Base-by-base conservation (phyloP, 2,888 invertebrate genomes). In the Dolichomitus sp. region DNA sequence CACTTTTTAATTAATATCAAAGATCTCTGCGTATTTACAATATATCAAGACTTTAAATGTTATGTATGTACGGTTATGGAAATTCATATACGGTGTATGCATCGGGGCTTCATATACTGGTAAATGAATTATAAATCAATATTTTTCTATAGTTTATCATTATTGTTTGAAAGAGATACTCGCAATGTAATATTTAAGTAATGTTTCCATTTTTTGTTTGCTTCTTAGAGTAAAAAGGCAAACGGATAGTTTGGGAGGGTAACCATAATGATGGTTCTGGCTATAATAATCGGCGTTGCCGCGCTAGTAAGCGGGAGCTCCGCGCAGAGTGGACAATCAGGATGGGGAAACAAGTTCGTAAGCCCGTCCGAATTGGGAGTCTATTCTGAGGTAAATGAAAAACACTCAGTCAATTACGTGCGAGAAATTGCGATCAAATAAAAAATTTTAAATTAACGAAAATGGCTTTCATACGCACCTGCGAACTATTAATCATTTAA, bases 331-430 rank as follows among this genome's bases (percentile, higher is more conserved):
- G n/a, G n/a, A n/a, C n/a, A n/a, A 27, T 9, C 48, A 63, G 59
- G 30, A 37, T 81, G 77, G 30, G 76, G 65, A 52, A 6, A 30
- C 2, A 88, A 84, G 78, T 79, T 72, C 72, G 27, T 61, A 40
- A 84, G 86, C 66, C 14, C 14, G 0, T 87, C 88, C n/a, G 4
- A 75, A 4, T 79, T 87, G 4, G 89, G 89, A 14, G n/a, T 42
- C 40, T 91, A 88, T 75, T 11, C 14, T 4, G 84, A 88, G 89
- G 91, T 91, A 91, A 85, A 3, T 48, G 5, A 0, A n/a, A 48
- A n/a, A n/a, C n/a, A n/a, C n/a, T n/a, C n/a, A n/a, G n/a, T n/a
- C n/a, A n/a, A n/a, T n/a, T n/a, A n/a, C n/a, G n/a, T n/a, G n/a
- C n/a, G n/a, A n/a, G n/a, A n/a, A n/a, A n/a, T n/a, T n/a, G n/a